Evolutionary conservation across 2,888 invertebrate species (phyloP).

Genomic region (Stenurella melanura): DNA sequence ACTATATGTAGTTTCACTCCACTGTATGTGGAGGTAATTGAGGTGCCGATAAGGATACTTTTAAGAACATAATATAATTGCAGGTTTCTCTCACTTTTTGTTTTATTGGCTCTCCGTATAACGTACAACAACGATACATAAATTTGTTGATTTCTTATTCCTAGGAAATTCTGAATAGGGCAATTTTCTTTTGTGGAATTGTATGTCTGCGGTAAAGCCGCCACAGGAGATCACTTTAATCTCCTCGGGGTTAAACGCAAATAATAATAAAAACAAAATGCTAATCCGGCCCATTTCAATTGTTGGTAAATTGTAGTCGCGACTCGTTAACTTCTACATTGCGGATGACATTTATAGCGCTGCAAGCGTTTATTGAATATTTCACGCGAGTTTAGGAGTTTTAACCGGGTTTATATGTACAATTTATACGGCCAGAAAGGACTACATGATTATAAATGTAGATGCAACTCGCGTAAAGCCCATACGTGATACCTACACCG

Average conservation of each 20-base stretch:
- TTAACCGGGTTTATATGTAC: neutral
- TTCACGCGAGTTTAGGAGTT: neutral
- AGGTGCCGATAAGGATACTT: too few species aligned
- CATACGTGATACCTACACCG: neutral
- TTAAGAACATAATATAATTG: too few species aligned
- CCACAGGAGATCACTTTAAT: neutral
- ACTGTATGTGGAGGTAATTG: too few species aligned
- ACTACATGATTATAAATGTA: slow-evolving; percentile 2
- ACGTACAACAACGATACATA: neutral
- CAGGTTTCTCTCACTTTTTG: too few species aligned
- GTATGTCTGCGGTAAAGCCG: neutral
- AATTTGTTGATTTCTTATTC: neutral
- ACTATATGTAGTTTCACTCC: too few species aligned
- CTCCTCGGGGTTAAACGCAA: slow-evolving; percentile 2
- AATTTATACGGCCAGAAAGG: neutral
- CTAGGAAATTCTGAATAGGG: neutral
- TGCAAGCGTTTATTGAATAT: slow-evolving; percentile 13
- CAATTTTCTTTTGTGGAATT: neutral
- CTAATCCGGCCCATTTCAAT: neutral
- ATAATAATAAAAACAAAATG: neutral
- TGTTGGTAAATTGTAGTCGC: neutral
- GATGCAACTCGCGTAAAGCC: neutral
- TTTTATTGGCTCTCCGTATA: too few species aligned
- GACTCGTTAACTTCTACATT: slow-evolving; percentile 1
- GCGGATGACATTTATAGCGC: neutral